Evolutionary conservation across 2,888 invertebrate genomes (phyloP).

Genomic region (Masnerella sp.): DNA sequence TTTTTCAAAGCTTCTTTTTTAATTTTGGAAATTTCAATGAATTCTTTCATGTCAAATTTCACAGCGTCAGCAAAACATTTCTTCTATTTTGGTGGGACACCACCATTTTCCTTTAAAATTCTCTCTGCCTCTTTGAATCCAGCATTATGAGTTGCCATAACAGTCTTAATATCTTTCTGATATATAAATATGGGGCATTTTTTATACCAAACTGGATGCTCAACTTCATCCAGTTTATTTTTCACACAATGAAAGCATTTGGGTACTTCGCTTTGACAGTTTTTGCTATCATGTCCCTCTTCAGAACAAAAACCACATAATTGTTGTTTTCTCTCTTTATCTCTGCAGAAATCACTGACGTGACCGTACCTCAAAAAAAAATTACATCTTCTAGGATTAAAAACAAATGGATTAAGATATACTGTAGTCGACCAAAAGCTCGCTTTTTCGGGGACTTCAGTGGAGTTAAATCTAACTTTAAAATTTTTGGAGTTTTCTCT

Average conservation of each 20-base stretch:
- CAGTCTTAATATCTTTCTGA: neutral
- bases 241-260: neutral
- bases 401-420: slow-evolving; percentile 8
- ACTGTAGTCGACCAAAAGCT: slow-evolving; percentile 5
- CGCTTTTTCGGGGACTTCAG: slow-evolving; percentile 9
- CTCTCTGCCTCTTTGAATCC: neutral
- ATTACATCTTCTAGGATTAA: slow-evolving; percentile 1
- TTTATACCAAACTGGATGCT: neutral
- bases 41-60: neutral
- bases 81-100: slow-evolving; percentile 3
- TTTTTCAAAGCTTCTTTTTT: neutral
- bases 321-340: neutral
- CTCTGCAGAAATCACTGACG: slow-evolving; percentile 1
- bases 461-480: slow-evolving; percentile 10
- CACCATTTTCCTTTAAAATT: slow-evolving; percentile 4
- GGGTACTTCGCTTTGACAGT: neutral
- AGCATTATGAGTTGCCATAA: slow-evolving; percentile 12
- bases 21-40: neutral
- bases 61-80: neutral
- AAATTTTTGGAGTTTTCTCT: slow-evolving; percentile 4
- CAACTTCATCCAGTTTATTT: neutral
- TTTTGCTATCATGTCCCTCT: neutral
- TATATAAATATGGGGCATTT: neutral
- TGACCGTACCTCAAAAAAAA: slow-evolving; percentile 9
- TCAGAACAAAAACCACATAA: slow-evolving; percentile 1